Evolutionary conservation across 2,113 vertebrate genomes (phyloP), one percentile per base, ranked within the genome.

Genomic region (Oreochromis aureus): DNA sequence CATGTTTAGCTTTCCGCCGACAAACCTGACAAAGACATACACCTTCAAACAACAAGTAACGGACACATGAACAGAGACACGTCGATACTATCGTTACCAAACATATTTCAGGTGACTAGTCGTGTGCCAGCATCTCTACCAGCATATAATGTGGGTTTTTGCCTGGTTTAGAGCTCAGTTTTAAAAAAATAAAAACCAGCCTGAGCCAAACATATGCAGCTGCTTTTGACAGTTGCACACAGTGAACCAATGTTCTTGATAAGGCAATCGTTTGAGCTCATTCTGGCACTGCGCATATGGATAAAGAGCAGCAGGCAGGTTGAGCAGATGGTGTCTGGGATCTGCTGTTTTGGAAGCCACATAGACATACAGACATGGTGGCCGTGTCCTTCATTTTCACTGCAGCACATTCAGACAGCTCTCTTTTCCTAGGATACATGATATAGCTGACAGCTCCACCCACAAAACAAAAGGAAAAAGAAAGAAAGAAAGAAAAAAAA

Each of bases 1-100:
- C 87, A 99, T 96, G 92, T 99, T 99, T 84, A 99, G 91, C 94
- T 98, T 97, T 84, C 98, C 98, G 48, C 97, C 98, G 13, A 98
- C 96, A 95, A 98, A 99, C 98, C 98, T 99, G 87, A 30, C 6
- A 10, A 59, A 59, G 5, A 88, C 6, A 24, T 2, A 79, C 13
- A 81, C 6, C 7, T 46, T 39, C 4, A 54, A 61, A 3, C 16
- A 81, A 82, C 48, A 34, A 80, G 2, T 24, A 46, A 53, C 44
- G 24, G 11, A 24, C 15, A 32, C 19, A 44, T 22, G 12, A 16
- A 55, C 0, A 51, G 16, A 51, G 9, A 51, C 27, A 19, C 39
- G 41, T 16, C 41, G 30, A 61, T 15, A 32, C 27, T 61, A 18
- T 18, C 10, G 58, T 18, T 32, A 7, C 7, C 30, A 63, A 63